Percentiles rank a stretch among this genome's conserved stretches.
These are phyloP conservation scores for Drosophila prosaltans DNA, from an alignment of 1,140 invertebrate species.

Conservation along the genomic window DNA sequence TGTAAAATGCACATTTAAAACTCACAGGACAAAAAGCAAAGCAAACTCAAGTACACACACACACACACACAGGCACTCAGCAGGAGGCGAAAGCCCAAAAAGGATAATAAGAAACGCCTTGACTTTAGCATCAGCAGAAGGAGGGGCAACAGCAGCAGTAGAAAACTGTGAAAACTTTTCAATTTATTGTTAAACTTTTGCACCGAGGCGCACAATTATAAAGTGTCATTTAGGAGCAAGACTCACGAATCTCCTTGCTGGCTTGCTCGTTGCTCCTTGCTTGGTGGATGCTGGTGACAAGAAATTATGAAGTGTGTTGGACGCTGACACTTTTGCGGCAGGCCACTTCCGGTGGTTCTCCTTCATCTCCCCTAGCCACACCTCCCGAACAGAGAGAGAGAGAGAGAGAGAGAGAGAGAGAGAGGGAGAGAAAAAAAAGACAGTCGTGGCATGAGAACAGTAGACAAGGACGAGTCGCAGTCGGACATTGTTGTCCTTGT, in stretches of 20 bases:
- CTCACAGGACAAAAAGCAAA: constrained; percentile 58
- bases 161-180: constrained; percentile 76
- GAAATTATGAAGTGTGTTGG: constrained; percentile 78
- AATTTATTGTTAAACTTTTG: constrained; percentile 82
- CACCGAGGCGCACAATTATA: constrained; percentile 80
- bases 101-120: constrained; percentile 79
- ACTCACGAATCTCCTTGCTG: constrained; percentile 8
- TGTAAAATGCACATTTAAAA: constrained; percentile 82
- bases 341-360: constrained; percentile 70
- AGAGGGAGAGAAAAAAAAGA: neutral
- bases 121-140: constrained; percentile 59
- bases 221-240: constrained; percentile 74
- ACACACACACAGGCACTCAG: constrained; percentile 31
- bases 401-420: neutral
- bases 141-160: constrained; percentile 28
- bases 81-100: constrained; percentile 60
- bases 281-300: constrained; percentile 52
- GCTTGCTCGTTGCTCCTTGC: constrained; percentile 20
- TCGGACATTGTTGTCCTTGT: constrained; percentile 40
- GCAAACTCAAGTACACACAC: constrained; percentile 36
- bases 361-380: neutral
- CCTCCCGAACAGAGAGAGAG: neutral
- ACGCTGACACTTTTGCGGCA: constrained; percentile 72
- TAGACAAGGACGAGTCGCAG: constrained; percentile 11
- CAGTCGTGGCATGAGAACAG: constrained; percentile 16